Conservation (phyloP, 2,797 vertebrate genomes). For the Tokudaia tokunoshimensis region DNA sequence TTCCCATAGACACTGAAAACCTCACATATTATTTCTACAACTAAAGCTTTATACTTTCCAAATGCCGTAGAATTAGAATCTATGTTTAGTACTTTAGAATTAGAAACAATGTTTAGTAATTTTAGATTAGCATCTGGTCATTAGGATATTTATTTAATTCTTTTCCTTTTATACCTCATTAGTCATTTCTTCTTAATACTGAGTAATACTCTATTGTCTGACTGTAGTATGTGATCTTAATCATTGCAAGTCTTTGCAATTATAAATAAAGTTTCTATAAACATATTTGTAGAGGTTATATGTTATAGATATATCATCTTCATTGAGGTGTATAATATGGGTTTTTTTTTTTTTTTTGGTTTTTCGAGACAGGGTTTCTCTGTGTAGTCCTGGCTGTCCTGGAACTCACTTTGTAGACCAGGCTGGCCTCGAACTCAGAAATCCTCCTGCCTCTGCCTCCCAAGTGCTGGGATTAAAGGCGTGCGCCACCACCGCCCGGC, state of each 20-base stretch:
- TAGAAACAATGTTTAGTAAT: not conserved
- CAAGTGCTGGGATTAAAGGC: no score
- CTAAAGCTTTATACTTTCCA: not conserved
- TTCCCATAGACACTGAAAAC: not conserved
- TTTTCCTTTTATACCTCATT: not conserved
- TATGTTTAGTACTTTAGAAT: not conserved
- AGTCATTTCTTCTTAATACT: not conserved
- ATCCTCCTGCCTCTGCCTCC: no score
- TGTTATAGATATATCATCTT: no score
- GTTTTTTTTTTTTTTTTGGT: no score
- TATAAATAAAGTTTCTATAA: not conserved
- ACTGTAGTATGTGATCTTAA: not conserved
- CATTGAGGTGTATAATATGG: no score
- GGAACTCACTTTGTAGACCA: no score
- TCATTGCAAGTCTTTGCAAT: not conserved
- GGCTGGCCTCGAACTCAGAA: no score
- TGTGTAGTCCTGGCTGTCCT: no score
- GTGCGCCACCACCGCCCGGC: no score
- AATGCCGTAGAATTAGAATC: not conserved
- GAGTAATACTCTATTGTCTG: not conserved
- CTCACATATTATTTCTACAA: not conserved
- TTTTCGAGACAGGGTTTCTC: no score
- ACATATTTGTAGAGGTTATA: not conserved
- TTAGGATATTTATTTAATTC: not conserved
- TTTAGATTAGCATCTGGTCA: not conserved